These are phyloP conservation scores for Heterotilapia buettikoferi DNA, from an alignment of 2,113 vertebrate genomes.

Conservation along the genomic window DNA sequence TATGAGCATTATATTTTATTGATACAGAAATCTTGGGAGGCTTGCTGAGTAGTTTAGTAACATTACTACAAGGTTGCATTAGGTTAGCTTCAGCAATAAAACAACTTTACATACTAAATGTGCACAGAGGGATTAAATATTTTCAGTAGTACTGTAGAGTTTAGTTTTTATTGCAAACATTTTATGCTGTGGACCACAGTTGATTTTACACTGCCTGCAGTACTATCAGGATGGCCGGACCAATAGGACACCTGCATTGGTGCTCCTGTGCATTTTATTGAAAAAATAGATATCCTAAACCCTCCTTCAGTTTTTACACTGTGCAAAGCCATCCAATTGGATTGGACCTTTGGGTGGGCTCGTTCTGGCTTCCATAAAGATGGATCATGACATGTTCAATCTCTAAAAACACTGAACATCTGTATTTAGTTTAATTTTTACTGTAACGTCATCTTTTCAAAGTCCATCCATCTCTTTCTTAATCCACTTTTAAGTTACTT, in stretches of 20 bases:
- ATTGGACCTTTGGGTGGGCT: not conserved
- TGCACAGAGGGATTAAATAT: not conserved
- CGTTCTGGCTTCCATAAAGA: not conserved
- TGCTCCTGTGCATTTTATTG: not conserved
- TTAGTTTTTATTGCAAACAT: not conserved
- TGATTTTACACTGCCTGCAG: not conserved
- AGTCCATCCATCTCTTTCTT: not conserved
- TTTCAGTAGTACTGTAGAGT: not conserved
- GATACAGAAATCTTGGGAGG: not conserved
- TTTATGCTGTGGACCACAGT: not conserved
- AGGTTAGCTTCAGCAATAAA: not conserved
- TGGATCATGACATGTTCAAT: not conserved
- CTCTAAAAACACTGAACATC: not conserved
- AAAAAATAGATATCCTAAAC: not conserved
- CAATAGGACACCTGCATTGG: accelerated
- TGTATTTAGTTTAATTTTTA: not conserved
- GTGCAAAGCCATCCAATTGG: not conserved
- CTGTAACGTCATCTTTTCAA: not conserved
- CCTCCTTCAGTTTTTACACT: not conserved
- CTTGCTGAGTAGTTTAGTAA: not conserved
- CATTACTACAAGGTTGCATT: not conserved
- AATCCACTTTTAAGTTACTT: not conserved
- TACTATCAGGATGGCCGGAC: not conserved
- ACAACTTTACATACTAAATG: not conserved
- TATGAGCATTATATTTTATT: not conserved